Percentiles rank a stretch among this genome's conserved stretches.
These are phyloP conservation scores for Marasmarcha lunaedactyla DNA, from an alignment of 2,888 invertebrate species.

Conservation along the genomic window DNA sequence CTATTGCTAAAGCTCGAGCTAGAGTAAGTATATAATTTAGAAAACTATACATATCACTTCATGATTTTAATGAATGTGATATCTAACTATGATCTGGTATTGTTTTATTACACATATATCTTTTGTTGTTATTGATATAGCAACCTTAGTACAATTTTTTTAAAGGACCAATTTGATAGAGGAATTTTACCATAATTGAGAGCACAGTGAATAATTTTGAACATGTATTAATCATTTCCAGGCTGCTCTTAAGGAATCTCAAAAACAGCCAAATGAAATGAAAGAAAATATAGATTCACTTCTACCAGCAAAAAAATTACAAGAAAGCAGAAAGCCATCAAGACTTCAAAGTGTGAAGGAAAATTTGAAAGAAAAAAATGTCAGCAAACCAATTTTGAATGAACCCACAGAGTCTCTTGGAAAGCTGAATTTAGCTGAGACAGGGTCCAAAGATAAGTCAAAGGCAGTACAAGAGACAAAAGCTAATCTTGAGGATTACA, in stretches of 20 bases:
- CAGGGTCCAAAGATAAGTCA: background rate
- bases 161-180: no score
- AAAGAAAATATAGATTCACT: constrained; percentile 28
- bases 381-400: constrained; percentile 35
- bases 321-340: constrained; percentile 29
- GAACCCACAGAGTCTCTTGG: constrained; percentile 43
- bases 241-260: constrained; percentile 38
- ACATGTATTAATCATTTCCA: constrained; percentile 17
- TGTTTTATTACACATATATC: no score
- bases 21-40: constrained; percentile 25
- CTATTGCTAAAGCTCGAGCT: constrained; percentile 39
- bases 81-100: no score
- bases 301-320: constrained; percentile 14
- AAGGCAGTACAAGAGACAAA: background rate
- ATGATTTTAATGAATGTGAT: no score
- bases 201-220: no score
- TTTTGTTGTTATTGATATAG: no score
- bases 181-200: no score
- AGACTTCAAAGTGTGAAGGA: constrained; percentile 36
- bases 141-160: no score
- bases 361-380: constrained; percentile 21
- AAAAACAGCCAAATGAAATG: constrained; percentile 28
- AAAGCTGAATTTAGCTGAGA: constrained; percentile 38
- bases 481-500: background rate
- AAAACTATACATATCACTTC: no score